These are phyloP conservation scores for Heliconius charithonia DNA, from an alignment of 2,888 invertebrate genomes.

Conservation along the genomic window DNA sequence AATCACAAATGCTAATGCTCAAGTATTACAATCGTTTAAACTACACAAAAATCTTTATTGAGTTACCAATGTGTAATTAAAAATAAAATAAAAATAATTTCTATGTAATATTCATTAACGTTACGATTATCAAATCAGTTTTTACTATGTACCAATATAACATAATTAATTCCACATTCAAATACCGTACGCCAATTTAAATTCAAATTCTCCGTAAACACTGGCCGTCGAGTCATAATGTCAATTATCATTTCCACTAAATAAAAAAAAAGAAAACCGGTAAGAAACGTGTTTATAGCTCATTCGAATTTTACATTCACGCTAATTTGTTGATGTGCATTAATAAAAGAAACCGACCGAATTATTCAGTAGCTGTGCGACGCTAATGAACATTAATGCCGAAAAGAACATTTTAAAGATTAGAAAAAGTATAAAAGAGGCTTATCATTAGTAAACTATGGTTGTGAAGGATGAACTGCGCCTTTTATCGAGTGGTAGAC, in stretches of 20 bases:
- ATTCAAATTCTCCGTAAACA: constrained; percentile 66
- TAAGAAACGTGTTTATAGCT: constrained; percentile 76
- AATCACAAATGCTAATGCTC: background rate
- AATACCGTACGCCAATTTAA: constrained; percentile 68
- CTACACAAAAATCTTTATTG: background rate
- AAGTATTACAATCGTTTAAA: background rate
- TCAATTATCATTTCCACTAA: constrained; percentile 80
- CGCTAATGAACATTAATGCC: constrained; percentile 80
- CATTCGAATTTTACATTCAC: constrained; percentile 81
- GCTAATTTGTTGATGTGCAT: constrained; percentile 81
- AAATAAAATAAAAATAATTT: background rate
- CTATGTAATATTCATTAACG: constrained; percentile 1
- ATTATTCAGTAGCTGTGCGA: constrained; percentile 80
- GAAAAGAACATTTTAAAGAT: constrained; percentile 60
- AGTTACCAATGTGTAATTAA: background rate
- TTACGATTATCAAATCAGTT: background rate
- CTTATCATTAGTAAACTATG: constrained; percentile 35
- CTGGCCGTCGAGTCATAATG: constrained; percentile 73
- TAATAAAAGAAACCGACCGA: constrained; percentile 78
- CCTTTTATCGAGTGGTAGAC: constrained; percentile 1
- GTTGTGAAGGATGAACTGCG: constrained; percentile 19
- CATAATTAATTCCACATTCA: constrained; percentile 47
- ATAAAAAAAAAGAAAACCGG: constrained; percentile 67
- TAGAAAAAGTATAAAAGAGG: constrained; percentile 27
- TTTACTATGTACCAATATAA: constrained; percentile 36